A percentile compares a stretch with the other conserved stretches of the same genome.
Conservation (phyloP, 2,113 vertebrate genomes). For the Podarcis raffonei region DNA sequence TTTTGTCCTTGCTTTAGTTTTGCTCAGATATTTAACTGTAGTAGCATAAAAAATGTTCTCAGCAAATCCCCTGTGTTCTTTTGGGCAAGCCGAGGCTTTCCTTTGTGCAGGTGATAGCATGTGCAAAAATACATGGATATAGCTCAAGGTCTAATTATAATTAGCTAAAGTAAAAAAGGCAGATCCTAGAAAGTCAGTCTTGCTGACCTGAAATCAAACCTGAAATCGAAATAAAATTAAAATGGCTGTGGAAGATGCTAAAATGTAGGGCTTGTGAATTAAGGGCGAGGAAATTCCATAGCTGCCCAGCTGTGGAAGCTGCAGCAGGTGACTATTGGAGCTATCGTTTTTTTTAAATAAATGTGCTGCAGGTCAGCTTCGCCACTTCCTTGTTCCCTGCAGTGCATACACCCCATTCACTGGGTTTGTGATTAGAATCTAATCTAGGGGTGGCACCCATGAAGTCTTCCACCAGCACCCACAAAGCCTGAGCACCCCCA, state of each 20-base stretch:
- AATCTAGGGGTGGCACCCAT: no score
- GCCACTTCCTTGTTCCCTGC: neutral
- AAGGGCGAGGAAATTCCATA: neutral
- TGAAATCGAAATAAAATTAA: neutral
- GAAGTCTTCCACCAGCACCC: no score
- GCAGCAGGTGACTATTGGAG: neutral
- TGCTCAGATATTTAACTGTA: neutral
- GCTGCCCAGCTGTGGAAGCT: neutral
- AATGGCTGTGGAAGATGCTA: neutral
- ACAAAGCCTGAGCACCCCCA: no score
- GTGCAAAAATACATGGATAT: neutral
- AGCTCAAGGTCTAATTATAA: neutral
- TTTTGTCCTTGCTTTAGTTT: neutral
- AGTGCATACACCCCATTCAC: neutral
- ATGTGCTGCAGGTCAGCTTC: neutral
- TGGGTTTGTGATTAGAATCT: neutral
- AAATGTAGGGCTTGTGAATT: neutral
- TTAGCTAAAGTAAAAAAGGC: neutral
- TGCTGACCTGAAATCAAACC: neutral
- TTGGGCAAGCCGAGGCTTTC: neutral
- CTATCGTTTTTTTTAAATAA: neutral
- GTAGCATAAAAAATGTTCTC: neutral
- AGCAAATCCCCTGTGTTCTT: slow-evolving; percentile 16
- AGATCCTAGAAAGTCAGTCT: neutral
- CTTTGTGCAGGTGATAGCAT: neutral